These are phyloP conservation scores for Uloborus diversus DNA, from an alignment of 1,140 invertebrate species.

Conservation along the genomic window DNA sequence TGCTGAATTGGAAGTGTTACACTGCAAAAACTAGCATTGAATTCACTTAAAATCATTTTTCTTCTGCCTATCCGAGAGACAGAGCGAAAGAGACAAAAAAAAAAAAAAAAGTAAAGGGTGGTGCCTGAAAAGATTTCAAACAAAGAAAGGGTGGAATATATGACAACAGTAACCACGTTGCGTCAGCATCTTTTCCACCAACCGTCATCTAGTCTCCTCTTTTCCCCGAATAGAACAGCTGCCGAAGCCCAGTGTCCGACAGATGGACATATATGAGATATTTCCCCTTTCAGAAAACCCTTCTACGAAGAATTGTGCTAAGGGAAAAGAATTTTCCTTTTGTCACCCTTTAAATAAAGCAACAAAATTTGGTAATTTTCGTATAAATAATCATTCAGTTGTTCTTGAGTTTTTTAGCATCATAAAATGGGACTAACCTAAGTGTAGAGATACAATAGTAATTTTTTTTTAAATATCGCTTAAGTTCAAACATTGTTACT, in stretches of 20 bases:
- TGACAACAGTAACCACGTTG: slow-evolving; percentile 47
- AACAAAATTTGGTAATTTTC: not conserved
- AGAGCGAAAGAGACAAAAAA: too few species aligned
- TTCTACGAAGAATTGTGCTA: not conserved
- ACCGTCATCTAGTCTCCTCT: slow-evolving; percentile 17
- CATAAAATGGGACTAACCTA: too few species aligned
- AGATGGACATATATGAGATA: slow-evolving; percentile 52
- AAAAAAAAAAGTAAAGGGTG: not conserved
- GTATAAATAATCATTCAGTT: too few species aligned
- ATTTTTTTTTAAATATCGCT: too few species aligned
- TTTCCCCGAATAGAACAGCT: not conserved
- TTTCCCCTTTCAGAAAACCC: slow-evolving; percentile 41
- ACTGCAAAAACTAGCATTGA: too few species aligned
- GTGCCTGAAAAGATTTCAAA: slow-evolving; percentile 22
- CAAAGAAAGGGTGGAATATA: not conserved
- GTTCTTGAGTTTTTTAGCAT: too few species aligned
- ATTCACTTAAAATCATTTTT: too few species aligned
- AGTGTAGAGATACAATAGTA: too few species aligned
- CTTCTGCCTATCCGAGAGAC: too few species aligned
- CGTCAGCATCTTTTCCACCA: slow-evolving; percentile 49
- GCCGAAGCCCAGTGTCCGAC: slow-evolving; percentile 26
- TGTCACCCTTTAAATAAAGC: not conserved
- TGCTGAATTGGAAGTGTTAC: too few species aligned
- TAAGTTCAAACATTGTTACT: too few species aligned
- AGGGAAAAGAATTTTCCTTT: slow-evolving; percentile 22